Percentiles rank a stretch among this genome's conserved stretches.
Conservation (phyloP, 2,888 invertebrate species). For the Mycalesis mineus region DNA sequence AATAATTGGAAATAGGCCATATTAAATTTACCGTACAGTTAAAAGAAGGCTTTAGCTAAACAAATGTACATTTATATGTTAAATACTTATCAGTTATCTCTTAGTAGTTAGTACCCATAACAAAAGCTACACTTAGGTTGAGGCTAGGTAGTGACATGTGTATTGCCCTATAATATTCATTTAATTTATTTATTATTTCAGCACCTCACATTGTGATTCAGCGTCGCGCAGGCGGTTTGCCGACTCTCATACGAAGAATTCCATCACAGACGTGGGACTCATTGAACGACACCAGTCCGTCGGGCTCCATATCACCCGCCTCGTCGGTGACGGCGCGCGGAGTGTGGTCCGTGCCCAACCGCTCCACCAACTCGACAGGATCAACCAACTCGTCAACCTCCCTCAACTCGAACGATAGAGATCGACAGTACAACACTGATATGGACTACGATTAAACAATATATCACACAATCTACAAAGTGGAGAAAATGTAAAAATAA, state of each 20-base stretch:
- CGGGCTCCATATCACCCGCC: constrained; percentile 30
- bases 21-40: too few species aligned
- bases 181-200: constrained; percentile 1
- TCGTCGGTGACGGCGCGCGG: constrained; percentile 39
- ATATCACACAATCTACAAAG: constrained; percentile 66
- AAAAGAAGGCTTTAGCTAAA: too few species aligned
- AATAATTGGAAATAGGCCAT: too few species aligned
- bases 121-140: too few species aligned
- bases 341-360: constrained; percentile 41
- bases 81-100: too few species aligned
- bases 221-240: constrained; percentile 24
- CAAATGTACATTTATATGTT: too few species aligned
- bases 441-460: constrained; percentile 62
- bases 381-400: constrained; percentile 37
- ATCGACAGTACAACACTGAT: constrained; percentile 67
- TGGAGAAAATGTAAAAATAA: constrained; percentile 42
- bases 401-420: constrained; percentile 41
- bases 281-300: constrained; percentile 30
- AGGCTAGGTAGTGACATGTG: too few species aligned
- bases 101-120: too few species aligned
- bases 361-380: constrained; percentile 38
- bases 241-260: constrained; percentile 21
- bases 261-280: constrained; percentile 32
- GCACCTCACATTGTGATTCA: constrained; percentile 28
- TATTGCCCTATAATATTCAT: background rate